phyloP scores from a whole-genome alignment of 2,888 invertebrate genomes.

The Coleophora flavipennella region DNA sequence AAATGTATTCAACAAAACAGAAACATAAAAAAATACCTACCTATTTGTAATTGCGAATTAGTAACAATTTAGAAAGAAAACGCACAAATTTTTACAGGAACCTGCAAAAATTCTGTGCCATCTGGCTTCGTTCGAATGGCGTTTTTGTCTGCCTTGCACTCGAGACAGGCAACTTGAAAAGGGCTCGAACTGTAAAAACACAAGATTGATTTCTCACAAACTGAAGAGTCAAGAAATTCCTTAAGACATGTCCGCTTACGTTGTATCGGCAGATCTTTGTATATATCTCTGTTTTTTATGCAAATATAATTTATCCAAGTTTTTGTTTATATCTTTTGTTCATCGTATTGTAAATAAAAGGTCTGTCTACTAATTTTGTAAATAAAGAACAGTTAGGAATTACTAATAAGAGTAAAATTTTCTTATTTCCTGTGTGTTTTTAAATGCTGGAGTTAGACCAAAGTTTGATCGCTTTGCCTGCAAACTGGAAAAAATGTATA shows the following conservation, averaged over 20 bases:
- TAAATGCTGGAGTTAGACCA: constrained; percentile 79
- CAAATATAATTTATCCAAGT: constrained; percentile 26
- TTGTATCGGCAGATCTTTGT: constrained; percentile 69
- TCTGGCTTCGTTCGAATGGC: constrained; percentile 29
- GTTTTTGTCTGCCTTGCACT: constrained; percentile 61
- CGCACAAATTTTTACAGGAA: constrained; percentile 66
- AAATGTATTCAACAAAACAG: constrained; percentile 16
- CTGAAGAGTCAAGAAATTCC: constrained; percentile 14
- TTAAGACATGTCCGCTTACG: constrained; percentile 46
- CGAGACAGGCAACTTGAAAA: constrained; percentile 57
- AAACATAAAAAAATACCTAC: constrained; percentile 34
- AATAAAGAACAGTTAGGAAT: constrained; percentile 17
- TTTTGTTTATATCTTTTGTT: constrained; percentile 17
- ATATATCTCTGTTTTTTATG: constrained; percentile 46
- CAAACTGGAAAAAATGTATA: constrained; percentile 14
- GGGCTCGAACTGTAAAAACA: constrained; percentile 35
- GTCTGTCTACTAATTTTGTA: constrained; percentile 3
- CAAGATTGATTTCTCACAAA: background rate
- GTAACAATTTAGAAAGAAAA: constrained; percentile 11
- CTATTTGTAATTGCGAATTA: constrained; percentile 26
- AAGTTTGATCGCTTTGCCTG: constrained; percentile 70
- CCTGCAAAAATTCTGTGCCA: constrained; percentile 68
- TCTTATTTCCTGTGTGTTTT: constrained; percentile 44
- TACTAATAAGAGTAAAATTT: constrained; percentile 17
- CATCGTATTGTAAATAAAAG: constrained; percentile 12